Percentiles rank a stretch among this genome's conserved stretches.
Conservation (phyloP, 1,140 invertebrate species). For the Tigriopus japonicus region DNA sequence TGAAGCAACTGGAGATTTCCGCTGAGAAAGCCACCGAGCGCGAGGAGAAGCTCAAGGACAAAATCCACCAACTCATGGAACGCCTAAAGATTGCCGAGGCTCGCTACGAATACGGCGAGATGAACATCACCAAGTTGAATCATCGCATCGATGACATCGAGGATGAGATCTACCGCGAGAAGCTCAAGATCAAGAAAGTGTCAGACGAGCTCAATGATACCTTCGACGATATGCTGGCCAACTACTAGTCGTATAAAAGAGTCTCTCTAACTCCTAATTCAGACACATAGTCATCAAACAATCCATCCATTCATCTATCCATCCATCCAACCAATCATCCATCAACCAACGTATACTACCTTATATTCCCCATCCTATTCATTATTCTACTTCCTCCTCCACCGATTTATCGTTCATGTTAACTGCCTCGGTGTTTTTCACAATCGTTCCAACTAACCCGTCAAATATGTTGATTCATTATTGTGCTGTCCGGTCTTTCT, state of each 20-base stretch:
- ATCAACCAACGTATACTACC: too few relatives aligned
- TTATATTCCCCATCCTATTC: too few relatives aligned
- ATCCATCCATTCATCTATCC: too few relatives aligned
- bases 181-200: conserved; percentile 14
- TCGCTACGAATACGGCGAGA: conserved; percentile 13
- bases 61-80: conserved; percentile 10
- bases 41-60: conserved; percentile 12
- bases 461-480: too few relatives aligned
- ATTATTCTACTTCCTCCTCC: too few relatives aligned
- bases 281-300: too few relatives aligned
- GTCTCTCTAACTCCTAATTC: too few relatives aligned
- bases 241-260: neutral
- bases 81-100: conserved; percentile 11
- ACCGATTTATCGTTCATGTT: too few relatives aligned
- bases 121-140: conserved; percentile 14
- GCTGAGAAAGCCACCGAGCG: conserved; percentile 11
- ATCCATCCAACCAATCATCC: too few relatives aligned
- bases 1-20: conserved; percentile 12
- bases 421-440: too few relatives aligned
- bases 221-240: conserved; percentile 11
- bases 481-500: too few relatives aligned
- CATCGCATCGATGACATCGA: conserved; percentile 14
- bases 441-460: too few relatives aligned
- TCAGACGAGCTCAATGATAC: conserved; percentile 14
- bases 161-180: conserved; percentile 14